Evolutionary conservation across 2,888 invertebrate species (phyloP), one percentile per base, ranked within the genome.

Genomic region (Drosophila pseudotakahashii): DNA sequence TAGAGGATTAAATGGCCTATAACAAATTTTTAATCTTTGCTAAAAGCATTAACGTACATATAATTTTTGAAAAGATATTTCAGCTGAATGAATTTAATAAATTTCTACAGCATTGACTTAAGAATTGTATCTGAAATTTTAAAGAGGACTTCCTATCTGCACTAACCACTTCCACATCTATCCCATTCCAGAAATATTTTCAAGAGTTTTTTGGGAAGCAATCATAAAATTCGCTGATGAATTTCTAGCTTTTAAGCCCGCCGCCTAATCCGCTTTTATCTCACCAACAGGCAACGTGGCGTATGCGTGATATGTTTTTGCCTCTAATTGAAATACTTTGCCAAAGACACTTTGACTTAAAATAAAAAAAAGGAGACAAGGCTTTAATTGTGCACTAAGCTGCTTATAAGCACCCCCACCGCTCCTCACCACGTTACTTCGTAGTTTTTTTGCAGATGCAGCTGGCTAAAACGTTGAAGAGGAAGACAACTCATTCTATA

Each of bases 341-440:
- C 47, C 50, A 48, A 42, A 59, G 30, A 44, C 30, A 48, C 50
- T 32, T 53, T 48, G 55, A n/a, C 42, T 42, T 4, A 45, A 41
- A 60, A 16, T 10, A 26, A 42, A 19, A 34, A 34, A 45, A 34
- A 16, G 42, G 39, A 64, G 45, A 52, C 30, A 37, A 34, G 74
- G 66, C 76, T 64, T 75, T 63, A 79, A 79, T 79, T 70, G 63
- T 70, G 67, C 45, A 10, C 53, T 62, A 77, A 79, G 71, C 61
- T 44, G 71, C 78, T 79, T 71, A 74, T 62, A 36, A 47, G 45
- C 48, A 53, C 41, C 37, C 37, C 23, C 44, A 13, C 16, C 34
- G 11, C 13, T 7, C 11, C 10, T 41, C 19, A 5, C 42, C 16
- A 6, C 19, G 19, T 13, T 26, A n/a, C 11, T 19, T 54, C 30